Evolutionary conservation across 2,797 vertebrate species (phyloP).

Genomic region (Coracias cyanogaster): DNA sequence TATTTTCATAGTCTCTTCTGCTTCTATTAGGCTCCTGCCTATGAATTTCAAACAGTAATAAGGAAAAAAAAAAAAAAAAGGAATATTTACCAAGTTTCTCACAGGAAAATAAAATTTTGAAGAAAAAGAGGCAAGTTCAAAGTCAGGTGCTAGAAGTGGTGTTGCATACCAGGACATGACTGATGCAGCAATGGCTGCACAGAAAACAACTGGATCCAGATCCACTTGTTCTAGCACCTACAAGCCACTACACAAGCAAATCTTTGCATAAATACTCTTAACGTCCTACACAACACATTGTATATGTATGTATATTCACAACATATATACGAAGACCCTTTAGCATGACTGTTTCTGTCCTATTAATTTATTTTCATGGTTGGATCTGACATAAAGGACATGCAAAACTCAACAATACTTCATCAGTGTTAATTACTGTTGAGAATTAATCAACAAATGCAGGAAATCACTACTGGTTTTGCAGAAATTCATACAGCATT

Average conservation of each 20-base stretch:
- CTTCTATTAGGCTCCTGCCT: slow-evolving; percentile 16
- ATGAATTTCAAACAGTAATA: slow-evolving; percentile 38
- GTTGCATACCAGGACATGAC: not conserved
- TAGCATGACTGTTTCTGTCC: not conserved
- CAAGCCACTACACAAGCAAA: not conserved
- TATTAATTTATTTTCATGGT: slow-evolving; percentile 24
- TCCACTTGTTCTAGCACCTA: not conserved
- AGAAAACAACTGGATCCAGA: not conserved
- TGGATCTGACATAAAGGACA: slow-evolving; percentile 33
- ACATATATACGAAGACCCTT: not conserved
- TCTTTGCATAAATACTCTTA: not conserved
- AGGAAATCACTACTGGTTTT: slow-evolving; percentile 30
- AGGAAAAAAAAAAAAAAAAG: not conserved
- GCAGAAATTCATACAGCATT: slow-evolving; percentile 16
- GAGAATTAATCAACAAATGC: slow-evolving; percentile 21
- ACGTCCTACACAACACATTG: not conserved
- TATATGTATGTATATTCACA: not conserved
- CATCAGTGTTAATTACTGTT: slow-evolving; percentile 20
- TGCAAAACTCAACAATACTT: slow-evolving; percentile 30
- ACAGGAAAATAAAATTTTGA: not conserved
- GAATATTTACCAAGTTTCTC: not conserved
- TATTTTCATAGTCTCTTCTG: slow-evolving; percentile 31
- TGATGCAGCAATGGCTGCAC: not conserved
- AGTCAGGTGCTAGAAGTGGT: not conserved
- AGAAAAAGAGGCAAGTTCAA: slow-evolving; percentile 17